phyloP scores from a whole-genome alignment of 2,113 vertebrate genomes.

The Epinephelus cyanopodus region DNA sequence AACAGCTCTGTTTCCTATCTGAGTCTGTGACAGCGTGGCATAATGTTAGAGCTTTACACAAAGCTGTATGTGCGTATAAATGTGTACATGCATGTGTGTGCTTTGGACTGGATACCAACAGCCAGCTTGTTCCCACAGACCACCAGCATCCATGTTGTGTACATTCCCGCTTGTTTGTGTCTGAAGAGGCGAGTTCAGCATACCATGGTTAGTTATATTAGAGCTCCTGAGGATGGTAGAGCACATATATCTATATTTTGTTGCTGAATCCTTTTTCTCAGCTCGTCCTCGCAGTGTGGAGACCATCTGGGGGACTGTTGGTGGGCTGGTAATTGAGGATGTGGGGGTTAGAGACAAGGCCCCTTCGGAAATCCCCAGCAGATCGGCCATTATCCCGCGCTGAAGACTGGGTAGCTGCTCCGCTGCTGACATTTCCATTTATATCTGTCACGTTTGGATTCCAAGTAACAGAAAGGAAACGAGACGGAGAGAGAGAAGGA shows the following conservation, averaged over 20 bases:
- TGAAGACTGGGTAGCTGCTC: constrained; percentile 44
- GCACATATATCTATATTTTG: background rate
- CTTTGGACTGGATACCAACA: background rate
- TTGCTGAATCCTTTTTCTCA: background rate
- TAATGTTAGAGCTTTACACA: background rate
- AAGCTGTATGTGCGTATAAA: background rate
- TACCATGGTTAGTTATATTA: background rate
- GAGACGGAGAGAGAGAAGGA: constrained; percentile 10
- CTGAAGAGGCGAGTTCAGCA: background rate
- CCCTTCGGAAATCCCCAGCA: constrained; percentile 49
- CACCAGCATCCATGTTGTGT: background rate
- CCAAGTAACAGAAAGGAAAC: constrained; percentile 11
- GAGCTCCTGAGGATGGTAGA: background rate
- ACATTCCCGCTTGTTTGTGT: constrained; percentile 6
- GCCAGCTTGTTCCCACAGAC: background rate
- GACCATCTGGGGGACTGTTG: constrained; percentile 41
- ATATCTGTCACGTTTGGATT: constrained; percentile 60
- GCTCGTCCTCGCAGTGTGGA: constrained; percentile 23
- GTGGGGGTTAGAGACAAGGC: constrained; percentile 52
- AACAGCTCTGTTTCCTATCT: background rate
- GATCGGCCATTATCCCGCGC: constrained; percentile 66
- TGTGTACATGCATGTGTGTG: background rate
- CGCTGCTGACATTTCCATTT: constrained; percentile 68
- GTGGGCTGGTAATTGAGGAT: constrained; percentile 62
- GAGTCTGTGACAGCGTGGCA: background rate